Evolutionary conservation across 2,888 invertebrate genomes (phyloP), one percentile per base, ranked within the genome.

Genomic region (Sesia bembeciformis): DNA sequence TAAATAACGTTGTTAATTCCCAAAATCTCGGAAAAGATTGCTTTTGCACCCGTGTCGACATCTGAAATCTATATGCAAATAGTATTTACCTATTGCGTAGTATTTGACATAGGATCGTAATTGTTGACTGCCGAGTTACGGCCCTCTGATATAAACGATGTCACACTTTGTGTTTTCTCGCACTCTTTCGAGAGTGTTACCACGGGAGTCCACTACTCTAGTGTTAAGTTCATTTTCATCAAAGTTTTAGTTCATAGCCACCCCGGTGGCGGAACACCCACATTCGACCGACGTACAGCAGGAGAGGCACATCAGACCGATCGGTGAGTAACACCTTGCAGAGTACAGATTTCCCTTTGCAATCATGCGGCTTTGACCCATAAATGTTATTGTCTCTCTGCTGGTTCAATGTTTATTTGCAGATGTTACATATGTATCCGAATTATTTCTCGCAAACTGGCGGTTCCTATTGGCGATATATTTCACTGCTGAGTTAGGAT

Each of bases 111-210:
- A 62, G 72, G 82, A 85, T 86, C 69, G 72, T 65, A 63, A 60
- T 52, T 79, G 83, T 81, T 81, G 75, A 79, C 78, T 69, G 64
- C 64, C 55, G 68, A 70, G 72, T 67, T 73, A 75, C 70, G 70
- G 67, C 57, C 60, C 62, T 65, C 66, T 65, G 64, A 76, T 83
- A 84, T 81, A 85, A 80, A 83, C 77, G 69, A 65, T 69, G 67
- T 62, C 51, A 59, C 60, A 58, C 8, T 56, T 54, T 55, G 59
- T 56, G 61, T 57, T 59, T 57, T 66, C 64, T 67, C 81, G 77
- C 87, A 86, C 87, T 87, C 87, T 68, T 64, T 66, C 59, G 76
- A 75, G 85, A 82, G 87, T 85, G 85, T 76, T 78, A 62, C 64
- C 66, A 63, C 74, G 67, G 70, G 72, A 54, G 51, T 46, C 74